Evolutionary conservation across 1,140 invertebrate genomes (phyloP), one percentile per base, ranked within the genome.

Genomic region (Laupala kohalensis): DNA sequence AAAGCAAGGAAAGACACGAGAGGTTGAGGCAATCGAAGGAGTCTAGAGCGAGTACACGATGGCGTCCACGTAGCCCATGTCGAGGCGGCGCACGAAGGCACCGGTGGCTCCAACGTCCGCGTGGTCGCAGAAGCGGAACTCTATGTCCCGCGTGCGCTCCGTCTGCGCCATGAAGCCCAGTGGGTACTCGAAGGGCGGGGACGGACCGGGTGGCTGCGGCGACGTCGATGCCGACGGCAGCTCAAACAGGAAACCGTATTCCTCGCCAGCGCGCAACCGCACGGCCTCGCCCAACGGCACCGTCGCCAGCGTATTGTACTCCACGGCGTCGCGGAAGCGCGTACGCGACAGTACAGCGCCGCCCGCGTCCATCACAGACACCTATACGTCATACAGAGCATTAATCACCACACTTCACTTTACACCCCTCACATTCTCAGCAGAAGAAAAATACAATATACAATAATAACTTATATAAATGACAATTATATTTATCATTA

Each of bases 51-150:
- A 68, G 26, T 63, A 72, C n/a, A 72, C 30, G 23, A 72, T 29
- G 25, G 66, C 67, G 29, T 72, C 66, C 6, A 72, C 27, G 25
- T 67, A 72, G 29, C 71, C 71, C 71, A 68, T 72, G 28, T 72
- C 71, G 3, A 72, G 28, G 15, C 71, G 65, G 19, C 67, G 71
- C 9, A 72, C 71, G 53, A 72, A 72, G 0, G 65, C 26, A 25
- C 71, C 71, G 4, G 25, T 69, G 23, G 65, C 67, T 29, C 62
- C 25, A 9, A 64, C 53, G 24, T 72, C 65, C n/a, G 65, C 71
- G 19, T 72, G 67, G 25, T 72, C 71, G 68, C 71, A 72, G 71
- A 72, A 72, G 5, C 27, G 25, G 28, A 72, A 72, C 71, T 68
- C 65, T 27, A 72, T 53, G 25, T 64, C 71, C 9, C 62, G 65